Evolutionary conservation across 2,888 invertebrate species (phyloP).

Genomic region (Ceratothoa steindachneri): DNA sequence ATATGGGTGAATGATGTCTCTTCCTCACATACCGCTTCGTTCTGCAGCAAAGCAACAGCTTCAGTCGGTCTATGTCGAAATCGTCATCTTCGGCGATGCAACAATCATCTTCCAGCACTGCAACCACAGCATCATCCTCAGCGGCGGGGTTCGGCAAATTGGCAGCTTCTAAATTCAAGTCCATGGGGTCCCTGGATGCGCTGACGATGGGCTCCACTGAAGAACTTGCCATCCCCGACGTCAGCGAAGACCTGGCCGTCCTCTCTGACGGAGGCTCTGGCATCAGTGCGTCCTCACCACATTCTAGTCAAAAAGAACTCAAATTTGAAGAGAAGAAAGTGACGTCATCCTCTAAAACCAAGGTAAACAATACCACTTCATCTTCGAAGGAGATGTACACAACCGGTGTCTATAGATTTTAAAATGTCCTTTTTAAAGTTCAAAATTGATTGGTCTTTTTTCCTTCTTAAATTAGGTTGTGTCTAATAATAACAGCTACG

Average conservation of each 20-base stretch:
- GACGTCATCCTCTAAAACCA: constrained; percentile 35
- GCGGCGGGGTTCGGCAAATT: constrained; percentile 22
- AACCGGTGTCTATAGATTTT: too few relatives aligned
- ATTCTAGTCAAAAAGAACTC: constrained; percentile 29
- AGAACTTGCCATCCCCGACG: constrained; percentile 31
- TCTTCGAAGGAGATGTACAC: too few relatives aligned
- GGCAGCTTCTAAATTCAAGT: constrained; percentile 22
- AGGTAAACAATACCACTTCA: constrained; percentile 31
- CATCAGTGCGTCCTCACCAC: not conserved
- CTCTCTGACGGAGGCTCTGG: constrained; percentile 5
- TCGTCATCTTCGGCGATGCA: constrained; percentile 20
- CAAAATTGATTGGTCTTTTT: not conserved
- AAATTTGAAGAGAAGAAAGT: constrained; percentile 43
- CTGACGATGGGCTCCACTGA: constrained; percentile 36
- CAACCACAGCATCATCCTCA: constrained; percentile 6
- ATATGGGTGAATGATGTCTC: too few relatives aligned
- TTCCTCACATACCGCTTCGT: too few relatives aligned
- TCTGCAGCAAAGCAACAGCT: constrained; percentile 31
- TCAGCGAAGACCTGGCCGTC: constrained; percentile 24
- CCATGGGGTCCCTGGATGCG: constrained; percentile 41
- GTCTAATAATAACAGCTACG: constrained; percentile 67
- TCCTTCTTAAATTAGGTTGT: constrained; percentile 57
- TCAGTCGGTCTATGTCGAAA: constrained; percentile 31
- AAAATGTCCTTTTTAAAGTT: not conserved
- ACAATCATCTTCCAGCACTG: constrained; percentile 11